Evolutionary conservation across 1,140 invertebrate species (phyloP).

Genomic region (Papilio machaon): DNA sequence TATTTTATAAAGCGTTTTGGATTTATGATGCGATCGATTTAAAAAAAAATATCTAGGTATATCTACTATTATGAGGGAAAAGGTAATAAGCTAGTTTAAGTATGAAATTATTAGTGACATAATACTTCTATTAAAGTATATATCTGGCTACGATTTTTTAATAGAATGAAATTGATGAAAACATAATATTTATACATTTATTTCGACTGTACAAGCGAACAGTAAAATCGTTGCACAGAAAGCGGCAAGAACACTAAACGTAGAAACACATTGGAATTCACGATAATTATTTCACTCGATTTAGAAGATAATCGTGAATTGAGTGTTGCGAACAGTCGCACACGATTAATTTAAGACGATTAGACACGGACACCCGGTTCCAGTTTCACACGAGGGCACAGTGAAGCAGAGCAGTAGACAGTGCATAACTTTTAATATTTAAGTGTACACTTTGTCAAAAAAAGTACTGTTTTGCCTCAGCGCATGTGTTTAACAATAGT

Average conservation of each 20-base stretch:
- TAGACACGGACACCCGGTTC: constrained; percentile 38
- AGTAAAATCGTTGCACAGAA: constrained; percentile 1
- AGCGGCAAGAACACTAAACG: not conserved
- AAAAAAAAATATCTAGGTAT: too few species aligned
- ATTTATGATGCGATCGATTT: too few species aligned
- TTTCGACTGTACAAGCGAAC: not conserved
- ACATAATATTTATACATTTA: not conserved
- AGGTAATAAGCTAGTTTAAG: too few species aligned
- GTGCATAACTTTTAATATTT: too few species aligned
- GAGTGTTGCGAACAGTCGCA: constrained; percentile 32
- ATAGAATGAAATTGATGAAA: too few species aligned
- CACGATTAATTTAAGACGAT: constrained; percentile 41
- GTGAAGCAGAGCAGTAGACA: not conserved
- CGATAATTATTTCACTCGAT: constrained; percentile 26
- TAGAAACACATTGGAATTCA: constrained; percentile 20
- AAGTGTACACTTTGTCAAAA: too few species aligned
- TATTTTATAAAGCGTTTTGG: not conserved
- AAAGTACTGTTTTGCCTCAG: not conserved
- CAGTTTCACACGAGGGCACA: constrained; percentile 3
- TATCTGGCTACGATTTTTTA: too few species aligned
- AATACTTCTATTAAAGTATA: too few species aligned
- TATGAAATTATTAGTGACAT: too few species aligned
- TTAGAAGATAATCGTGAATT: constrained; percentile 25
- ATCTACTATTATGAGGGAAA: too few species aligned
- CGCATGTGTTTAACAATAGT: not conserved